Percentiles rank a stretch among this genome's conserved stretches.
phyloP scores from a whole-genome alignment of 2,797 vertebrate genomes.

The Poecilia gillii region DNA sequence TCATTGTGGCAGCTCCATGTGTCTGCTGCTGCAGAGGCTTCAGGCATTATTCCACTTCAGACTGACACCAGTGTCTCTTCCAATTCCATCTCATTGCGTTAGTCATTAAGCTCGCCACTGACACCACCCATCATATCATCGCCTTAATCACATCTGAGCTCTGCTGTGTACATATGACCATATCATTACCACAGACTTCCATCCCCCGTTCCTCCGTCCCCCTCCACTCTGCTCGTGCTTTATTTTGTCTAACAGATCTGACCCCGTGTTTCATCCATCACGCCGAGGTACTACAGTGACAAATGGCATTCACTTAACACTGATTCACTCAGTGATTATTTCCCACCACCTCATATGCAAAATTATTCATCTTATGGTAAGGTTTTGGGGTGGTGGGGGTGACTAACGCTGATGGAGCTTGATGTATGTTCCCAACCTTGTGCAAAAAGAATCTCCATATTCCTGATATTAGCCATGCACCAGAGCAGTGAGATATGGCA shows the following conservation, averaged over 20 bases:
- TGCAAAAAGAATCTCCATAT: slow-evolving; percentile 38
- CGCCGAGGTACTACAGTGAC: slow-evolving; percentile 43
- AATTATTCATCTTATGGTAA: slow-evolving; percentile 61
- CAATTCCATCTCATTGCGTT: slow-evolving; percentile 74
- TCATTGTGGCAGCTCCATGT: slow-evolving; percentile 74
- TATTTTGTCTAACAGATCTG: slow-evolving; percentile 47
- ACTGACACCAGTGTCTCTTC: slow-evolving; percentile 78
- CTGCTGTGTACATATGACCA: slow-evolving; percentile 71
- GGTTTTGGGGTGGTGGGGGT: slow-evolving; percentile 33
- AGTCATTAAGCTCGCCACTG: slow-evolving; percentile 77
- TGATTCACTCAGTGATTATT: slow-evolving; percentile 65
- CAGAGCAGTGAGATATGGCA: slow-evolving; percentile 51
- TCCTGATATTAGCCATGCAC: slow-evolving; percentile 42
- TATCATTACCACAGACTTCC: slow-evolving; percentile 72
- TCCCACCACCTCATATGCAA: slow-evolving; percentile 60
- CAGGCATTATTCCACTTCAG: slow-evolving; percentile 72
- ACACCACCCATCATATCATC: slow-evolving; percentile 77
- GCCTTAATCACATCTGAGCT: slow-evolving; percentile 79
- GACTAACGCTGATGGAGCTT: slow-evolving; percentile 67
- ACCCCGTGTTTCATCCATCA: slow-evolving; percentile 66
- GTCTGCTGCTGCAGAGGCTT: slow-evolving; percentile 69
- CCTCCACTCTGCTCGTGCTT: slow-evolving; percentile 33
- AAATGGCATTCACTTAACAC: slow-evolving; percentile 55
- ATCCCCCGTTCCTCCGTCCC: slow-evolving; percentile 27
- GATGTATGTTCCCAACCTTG: slow-evolving; percentile 47